These are phyloP conservation scores for Aphelenchoides besseyi DNA, from an alignment of 1,140 invertebrate genomes.

Conservation along the genomic window DNA sequence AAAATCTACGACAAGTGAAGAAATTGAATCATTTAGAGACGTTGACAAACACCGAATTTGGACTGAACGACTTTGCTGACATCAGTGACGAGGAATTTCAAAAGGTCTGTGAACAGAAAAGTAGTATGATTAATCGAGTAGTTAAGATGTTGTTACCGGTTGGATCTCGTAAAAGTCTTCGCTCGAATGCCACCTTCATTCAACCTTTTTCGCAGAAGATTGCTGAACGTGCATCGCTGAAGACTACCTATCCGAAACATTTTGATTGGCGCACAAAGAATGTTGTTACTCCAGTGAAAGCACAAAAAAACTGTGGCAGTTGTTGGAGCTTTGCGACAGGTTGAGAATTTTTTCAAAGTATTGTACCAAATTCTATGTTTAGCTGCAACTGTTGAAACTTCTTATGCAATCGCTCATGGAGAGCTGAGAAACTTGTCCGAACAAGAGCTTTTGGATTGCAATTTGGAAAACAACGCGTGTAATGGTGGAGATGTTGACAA, in stretches of 20 bases:
- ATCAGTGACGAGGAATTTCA: conserved; percentile 51
- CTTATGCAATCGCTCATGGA: conserved; percentile 50
- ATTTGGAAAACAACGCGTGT: conserved; percentile 59
- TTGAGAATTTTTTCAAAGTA: too few relatives aligned
- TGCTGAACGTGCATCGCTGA: background rate
- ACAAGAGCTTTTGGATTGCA: conserved; percentile 60
- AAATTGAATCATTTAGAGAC: conserved; percentile 23
- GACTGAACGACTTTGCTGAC: conserved; percentile 48
- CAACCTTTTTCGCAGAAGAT: conserved; percentile 25
- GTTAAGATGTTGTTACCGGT: conserved; percentile 47
- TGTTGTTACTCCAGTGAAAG: conserved; percentile 65
- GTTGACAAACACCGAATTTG: conserved; percentile 34
- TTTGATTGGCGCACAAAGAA: conserved; percentile 66
- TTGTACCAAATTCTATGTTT: background rate
- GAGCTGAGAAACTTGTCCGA: conserved; percentile 55
- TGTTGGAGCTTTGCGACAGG: conserved; percentile 54
- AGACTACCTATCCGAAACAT: conserved; percentile 38
- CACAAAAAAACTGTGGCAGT: conserved; percentile 63
- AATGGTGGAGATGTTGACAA: conserved; percentile 60
- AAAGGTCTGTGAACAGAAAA: conserved; percentile 19
- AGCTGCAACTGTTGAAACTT: conserved; percentile 49
- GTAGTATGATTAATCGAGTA: background rate
- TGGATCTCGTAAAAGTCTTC: conserved; percentile 33
- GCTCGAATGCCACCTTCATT: conserved; percentile 36
- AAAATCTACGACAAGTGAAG: conserved; percentile 32